Evolutionary conservation across 2,888 invertebrate genomes (phyloP).

Genomic region (Linyphia triangularis): DNA sequence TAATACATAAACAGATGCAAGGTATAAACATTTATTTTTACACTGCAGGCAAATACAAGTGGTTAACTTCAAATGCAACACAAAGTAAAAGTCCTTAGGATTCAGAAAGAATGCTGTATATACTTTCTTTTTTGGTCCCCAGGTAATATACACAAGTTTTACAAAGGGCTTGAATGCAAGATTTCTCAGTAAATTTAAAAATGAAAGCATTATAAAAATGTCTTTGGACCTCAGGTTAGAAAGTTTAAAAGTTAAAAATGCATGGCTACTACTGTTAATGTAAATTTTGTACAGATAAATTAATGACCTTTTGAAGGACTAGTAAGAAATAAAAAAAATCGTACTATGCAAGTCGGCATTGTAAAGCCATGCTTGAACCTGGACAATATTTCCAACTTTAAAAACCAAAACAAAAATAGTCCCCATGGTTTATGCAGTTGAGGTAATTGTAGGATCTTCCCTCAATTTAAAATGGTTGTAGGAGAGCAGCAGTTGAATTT

Average conservation of each 20-base stretch:
- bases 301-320: constrained; percentile 48
- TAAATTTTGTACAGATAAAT: constrained; percentile 70
- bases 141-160: neutral
- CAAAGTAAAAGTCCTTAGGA: constrained; percentile 39
- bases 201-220: constrained; percentile 47
- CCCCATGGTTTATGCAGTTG: neutral
- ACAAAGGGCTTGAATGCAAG: constrained; percentile 1
- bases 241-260: constrained; percentile 69
- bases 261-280: constrained; percentile 56
- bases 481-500: constrained; percentile 27
- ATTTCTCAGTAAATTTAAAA: constrained; percentile 37
- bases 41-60: constrained; percentile 67
- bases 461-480: neutral
- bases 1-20: constrained; percentile 58
- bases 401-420: constrained; percentile 11
- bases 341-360: neutral
- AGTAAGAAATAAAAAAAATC: constrained; percentile 53
- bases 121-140: constrained; percentile 38
- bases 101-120: constrained; percentile 64
- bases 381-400: constrained; percentile 40
- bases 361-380: neutral
- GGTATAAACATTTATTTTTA: constrained; percentile 70
- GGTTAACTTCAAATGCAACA: constrained; percentile 64
- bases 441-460: neutral
- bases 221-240: constrained; percentile 51